Conservation (phyloP, 1,140 invertebrate genomes). For the Calephelis virginiensis region DNA sequence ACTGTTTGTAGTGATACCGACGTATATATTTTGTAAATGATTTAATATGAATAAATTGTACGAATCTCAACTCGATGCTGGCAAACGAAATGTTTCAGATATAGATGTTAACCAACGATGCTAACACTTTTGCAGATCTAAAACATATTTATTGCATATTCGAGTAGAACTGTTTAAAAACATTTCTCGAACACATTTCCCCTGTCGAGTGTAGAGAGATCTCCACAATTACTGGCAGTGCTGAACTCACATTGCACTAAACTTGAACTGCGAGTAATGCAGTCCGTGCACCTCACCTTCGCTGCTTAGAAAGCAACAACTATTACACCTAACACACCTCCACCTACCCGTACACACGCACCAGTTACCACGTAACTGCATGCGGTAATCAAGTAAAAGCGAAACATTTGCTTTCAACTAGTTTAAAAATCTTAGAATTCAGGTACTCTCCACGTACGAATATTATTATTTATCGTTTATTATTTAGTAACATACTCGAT, state of each 20-base stretch:
- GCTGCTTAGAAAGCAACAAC: conserved; percentile 73
- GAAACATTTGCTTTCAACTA: conserved; percentile 42
- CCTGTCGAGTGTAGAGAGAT: conserved; percentile 37
- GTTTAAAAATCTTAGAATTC: not conserved
- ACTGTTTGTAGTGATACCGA: too few species aligned
- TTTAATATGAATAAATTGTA: too few species aligned
- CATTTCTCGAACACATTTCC: not conserved
- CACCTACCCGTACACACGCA: conserved; percentile 18
- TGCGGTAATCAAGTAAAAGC: conserved; percentile 60
- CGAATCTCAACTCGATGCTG: too few species aligned
- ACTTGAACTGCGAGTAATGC: conserved; percentile 69
- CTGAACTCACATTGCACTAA: conserved; percentile 56
- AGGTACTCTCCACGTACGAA: not conserved
- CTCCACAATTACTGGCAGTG: conserved; percentile 57
- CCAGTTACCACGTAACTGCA: conserved; percentile 36
- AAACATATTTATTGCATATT: not conserved
- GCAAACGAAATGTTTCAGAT: too few species aligned
- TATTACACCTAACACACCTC: conserved; percentile 60
- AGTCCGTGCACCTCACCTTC: conserved; percentile 67
- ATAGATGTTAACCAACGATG: too few species aligned
- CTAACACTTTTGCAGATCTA: too few species aligned
- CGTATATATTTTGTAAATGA: too few species aligned
- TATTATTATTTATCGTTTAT: too few species aligned
- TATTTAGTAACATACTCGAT: too few species aligned
- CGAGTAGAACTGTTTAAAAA: not conserved